Conservation (phyloP, 1,140 invertebrate genomes). For the Listronotus bonariensis region DNA sequence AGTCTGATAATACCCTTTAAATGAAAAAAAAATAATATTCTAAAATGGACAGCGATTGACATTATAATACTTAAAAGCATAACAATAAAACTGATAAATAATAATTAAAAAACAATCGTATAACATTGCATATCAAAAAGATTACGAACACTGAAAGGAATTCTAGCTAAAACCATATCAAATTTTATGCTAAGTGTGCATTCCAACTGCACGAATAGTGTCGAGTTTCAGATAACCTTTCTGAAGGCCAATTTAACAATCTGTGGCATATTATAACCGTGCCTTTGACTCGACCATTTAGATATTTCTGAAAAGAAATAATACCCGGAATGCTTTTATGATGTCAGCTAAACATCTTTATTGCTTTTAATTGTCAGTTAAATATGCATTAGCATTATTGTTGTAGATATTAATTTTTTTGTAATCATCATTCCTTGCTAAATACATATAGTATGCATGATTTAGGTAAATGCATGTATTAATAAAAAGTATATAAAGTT, state of each 20-base stretch:
- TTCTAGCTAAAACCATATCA: constrained; percentile 20
- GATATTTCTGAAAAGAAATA: constrained; percentile 17
- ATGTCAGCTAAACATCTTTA: constrained; percentile 12
- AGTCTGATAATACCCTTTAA: too few species aligned
- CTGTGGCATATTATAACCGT: constrained; percentile 18
- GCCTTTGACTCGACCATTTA: constrained; percentile 13
- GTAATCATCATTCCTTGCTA: too few species aligned
- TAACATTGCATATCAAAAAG: constrained; percentile 8
- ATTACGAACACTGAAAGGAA: constrained; percentile 10
- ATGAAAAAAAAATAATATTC: too few species aligned
- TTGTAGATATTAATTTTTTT: too few species aligned
- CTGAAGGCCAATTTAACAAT: constrained; percentile 27
- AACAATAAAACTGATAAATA: constrained; percentile 7
- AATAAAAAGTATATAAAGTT: too few species aligned
- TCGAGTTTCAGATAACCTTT: constrained; percentile 29
- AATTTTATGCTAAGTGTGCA: constrained; percentile 30
- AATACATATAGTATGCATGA: too few species aligned
- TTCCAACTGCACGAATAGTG: constrained; percentile 23
- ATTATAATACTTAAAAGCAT: not conserved
- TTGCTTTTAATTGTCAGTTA: constrained; percentile 10
- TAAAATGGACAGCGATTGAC: too few species aligned
- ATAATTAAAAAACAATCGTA: constrained; percentile 9
- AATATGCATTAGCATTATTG: constrained; percentile 3
- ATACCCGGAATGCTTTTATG: constrained; percentile 15
- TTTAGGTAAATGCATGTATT: too few species aligned